phyloP scores from a whole-genome alignment of 2,113 vertebrate species.

The Lagopus muta region DNA sequence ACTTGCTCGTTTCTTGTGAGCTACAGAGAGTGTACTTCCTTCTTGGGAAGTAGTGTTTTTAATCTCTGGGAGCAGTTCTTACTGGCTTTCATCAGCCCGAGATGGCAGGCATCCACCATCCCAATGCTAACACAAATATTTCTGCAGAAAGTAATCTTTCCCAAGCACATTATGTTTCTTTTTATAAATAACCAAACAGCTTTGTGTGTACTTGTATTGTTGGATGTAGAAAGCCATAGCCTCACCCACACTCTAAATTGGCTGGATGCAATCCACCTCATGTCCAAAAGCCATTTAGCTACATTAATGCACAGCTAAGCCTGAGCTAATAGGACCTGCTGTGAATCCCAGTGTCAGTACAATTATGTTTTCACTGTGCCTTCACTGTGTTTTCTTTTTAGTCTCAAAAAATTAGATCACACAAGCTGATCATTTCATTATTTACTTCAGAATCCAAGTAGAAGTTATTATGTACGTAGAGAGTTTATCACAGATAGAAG shows the following conservation, averaged over 20 bases:
- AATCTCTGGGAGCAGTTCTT: not conserved
- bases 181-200: not conserved
- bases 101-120: not conserved
- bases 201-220: not conserved
- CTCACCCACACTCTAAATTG: not conserved
- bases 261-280: not conserved
- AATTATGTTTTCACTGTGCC: conserved; percentile 31
- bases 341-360: conserved; percentile 6
- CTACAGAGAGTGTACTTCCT: not conserved
- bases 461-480: not conserved
- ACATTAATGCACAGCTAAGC: conserved; percentile 29
- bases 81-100: not conserved
- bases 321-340: conserved; percentile 26
- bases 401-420: conserved; percentile 26
- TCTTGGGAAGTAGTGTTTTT: not conserved
- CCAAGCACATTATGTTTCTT: conserved; percentile 48
- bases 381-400: not conserved
- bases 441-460: conserved; percentile 38
- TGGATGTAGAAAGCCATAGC: not conserved
- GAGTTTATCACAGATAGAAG: not conserved
- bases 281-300: conserved; percentile 46
- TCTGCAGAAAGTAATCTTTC: conserved; percentile 37
- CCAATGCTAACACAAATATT: conserved; percentile 17
- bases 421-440: not conserved
- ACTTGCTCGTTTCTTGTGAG: not conserved